Base-by-base conservation (phyloP, 2,113 vertebrate species). In the Percopsis transmontana region DNA sequence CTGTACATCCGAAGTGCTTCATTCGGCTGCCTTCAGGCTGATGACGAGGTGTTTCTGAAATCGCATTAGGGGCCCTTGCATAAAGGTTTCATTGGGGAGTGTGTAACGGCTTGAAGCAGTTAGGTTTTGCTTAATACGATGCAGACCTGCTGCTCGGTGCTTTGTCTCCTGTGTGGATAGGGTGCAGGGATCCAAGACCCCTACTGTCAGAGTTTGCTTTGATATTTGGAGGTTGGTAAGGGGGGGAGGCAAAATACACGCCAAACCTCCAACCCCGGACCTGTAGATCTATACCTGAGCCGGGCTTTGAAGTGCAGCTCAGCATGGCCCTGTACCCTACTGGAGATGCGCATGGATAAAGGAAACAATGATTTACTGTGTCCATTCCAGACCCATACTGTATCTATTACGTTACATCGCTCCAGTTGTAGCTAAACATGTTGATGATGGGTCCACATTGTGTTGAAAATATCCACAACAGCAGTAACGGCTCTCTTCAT, bases 1-100 rank as follows among this genome's bases (percentile, higher is more conserved):
- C 27, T 33, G 27, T 66, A 58, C 14, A 72, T 76, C 74, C 72
- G 72, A 68, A 70, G 76, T 74, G 47, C 57, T 67, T 45, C 67
- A 58, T 76, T 77, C 58, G 81, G 70, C 66, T 40, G 77, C 81
- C 76, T 65, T 33, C 13, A 67, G 78, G 77, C 63, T 68, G 76
- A 87, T 86, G 88, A 92, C 87, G 91, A 92, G 86, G 89, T 91
- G 91, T 91, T 91, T 91, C 84, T 90, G 84, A 91, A 90, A 92
- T 90, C 82, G 72, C 88, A 90, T 92, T 92, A 91, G 86, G 87
- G 90, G 84, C 84, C 88, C 86, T 91, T 89, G 89, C 91, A 89
- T 90, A 91, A 90, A 91, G 85, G 86, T 89, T 92, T 91, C 91
- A 91, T 88, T 87, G 88, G 88, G 77, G 78, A 91, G 83, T 83